Conservation (phyloP, 2,888 invertebrate genomes). For the Drosophila robusta region DNA sequence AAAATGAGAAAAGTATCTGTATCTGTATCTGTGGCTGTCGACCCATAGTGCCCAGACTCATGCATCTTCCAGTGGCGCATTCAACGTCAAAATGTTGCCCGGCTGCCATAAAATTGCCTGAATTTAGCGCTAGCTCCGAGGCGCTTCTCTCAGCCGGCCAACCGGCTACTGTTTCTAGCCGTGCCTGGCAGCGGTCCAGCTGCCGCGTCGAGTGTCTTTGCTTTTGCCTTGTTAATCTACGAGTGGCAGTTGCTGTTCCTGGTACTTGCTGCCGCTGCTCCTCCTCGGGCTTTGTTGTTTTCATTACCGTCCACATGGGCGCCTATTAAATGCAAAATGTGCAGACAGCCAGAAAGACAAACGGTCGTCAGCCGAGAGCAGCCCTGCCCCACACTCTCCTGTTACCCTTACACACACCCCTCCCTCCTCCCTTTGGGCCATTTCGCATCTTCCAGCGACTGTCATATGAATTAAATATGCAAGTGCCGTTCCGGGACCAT, state of each 20-base stretch:
- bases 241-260: slow-evolving; percentile 56
- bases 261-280: slow-evolving; percentile 28
- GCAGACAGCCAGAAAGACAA: slow-evolving; percentile 77
- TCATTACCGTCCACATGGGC: slow-evolving; percentile 76
- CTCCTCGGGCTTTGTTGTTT: slow-evolving; percentile 77
- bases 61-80: slow-evolving; percentile 75
- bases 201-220: slow-evolving; percentile 66
- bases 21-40: slow-evolving; percentile 28
- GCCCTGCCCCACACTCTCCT: background rate
- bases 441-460: slow-evolving; percentile 42
- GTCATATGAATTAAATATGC: slow-evolving; percentile 78
- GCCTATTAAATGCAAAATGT: slow-evolving; percentile 78
- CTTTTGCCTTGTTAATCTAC: slow-evolving; percentile 74
- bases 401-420: background rate
- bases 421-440: slow-evolving; percentile 12
- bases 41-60: slow-evolving; percentile 58
- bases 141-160: slow-evolving; percentile 29
- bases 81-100: slow-evolving; percentile 69
- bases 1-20: slow-evolving; percentile 22
- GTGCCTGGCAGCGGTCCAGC: slow-evolving; percentile 72
- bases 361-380: slow-evolving; percentile 36
- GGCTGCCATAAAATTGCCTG: slow-evolving; percentile 78
- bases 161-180: slow-evolving; percentile 36
- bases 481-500: slow-evolving; percentile 50
- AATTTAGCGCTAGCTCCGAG: slow-evolving; percentile 74